Conservation (phyloP, 2,888 invertebrate genomes). For the Stenolophus ochropezus region DNA sequence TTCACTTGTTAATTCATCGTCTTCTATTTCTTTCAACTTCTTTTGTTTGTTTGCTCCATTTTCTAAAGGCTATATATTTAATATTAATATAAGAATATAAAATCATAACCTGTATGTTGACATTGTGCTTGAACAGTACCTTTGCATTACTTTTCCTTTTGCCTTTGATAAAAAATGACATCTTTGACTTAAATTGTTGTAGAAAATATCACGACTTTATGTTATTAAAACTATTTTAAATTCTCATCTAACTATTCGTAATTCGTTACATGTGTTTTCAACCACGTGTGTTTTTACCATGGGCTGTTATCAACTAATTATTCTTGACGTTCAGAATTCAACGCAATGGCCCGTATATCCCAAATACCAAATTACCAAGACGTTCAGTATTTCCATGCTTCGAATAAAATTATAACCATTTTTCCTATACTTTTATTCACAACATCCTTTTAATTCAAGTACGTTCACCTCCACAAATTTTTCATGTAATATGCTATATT, state of each 20-base stretch:
- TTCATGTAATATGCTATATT: too few relatives aligned
- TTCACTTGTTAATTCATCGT: slow-evolving; percentile 80
- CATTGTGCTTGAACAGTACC: slow-evolving; percentile 24
- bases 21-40: slow-evolving; percentile 41
- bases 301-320: background rate
- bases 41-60: slow-evolving; percentile 44
- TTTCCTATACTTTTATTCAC: too few relatives aligned
- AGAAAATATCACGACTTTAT: background rate
- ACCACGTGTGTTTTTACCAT: slow-evolving; percentile 14
- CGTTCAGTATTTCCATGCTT: too few relatives aligned
- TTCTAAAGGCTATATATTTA: slow-evolving; percentile 33
- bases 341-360: too few relatives aligned
- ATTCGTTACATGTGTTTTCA: background rate
- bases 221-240: background rate
- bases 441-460: too few relatives aligned
- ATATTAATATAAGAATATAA: background rate
- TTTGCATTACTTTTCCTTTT: slow-evolving; percentile 62
- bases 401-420: too few relatives aligned
- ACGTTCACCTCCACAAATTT: too few relatives aligned
- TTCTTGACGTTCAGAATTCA: background rate
- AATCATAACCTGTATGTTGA: slow-evolving; percentile 8
- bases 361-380: too few relatives aligned
- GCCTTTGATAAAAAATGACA: slow-evolving; percentile 70
- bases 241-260: background rate
- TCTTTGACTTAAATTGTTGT: slow-evolving; percentile 49